These are phyloP conservation scores for Oscheius sp. DNA, from an alignment of 2,888 invertebrate species.

Conservation along the genomic window DNA sequence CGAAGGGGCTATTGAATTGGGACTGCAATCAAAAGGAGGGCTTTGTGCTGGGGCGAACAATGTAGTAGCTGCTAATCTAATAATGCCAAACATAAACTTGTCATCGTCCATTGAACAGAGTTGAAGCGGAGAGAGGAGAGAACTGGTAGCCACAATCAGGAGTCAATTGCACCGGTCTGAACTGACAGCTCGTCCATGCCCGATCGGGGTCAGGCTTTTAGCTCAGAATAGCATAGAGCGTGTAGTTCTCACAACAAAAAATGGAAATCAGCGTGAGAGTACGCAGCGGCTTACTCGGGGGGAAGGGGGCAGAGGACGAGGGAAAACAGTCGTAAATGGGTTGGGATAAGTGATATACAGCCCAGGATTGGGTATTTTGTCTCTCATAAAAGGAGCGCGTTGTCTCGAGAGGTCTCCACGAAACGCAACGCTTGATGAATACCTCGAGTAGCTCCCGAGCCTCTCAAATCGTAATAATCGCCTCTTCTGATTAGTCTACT, in stretches of 20 bases:
- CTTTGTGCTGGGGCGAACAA: slow-evolving; percentile 26
- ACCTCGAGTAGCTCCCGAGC: not conserved
- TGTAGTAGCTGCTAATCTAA: slow-evolving; percentile 30
- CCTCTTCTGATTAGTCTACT: too few relatives aligned
- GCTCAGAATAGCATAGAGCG: too few relatives aligned
- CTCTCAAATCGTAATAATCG: too few relatives aligned
- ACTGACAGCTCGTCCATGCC: slow-evolving; percentile 6
- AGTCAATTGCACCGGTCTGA: slow-evolving; percentile 24
- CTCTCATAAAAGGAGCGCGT: not conserved
- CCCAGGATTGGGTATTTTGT: not conserved
- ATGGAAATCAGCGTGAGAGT: slow-evolving; percentile 21
- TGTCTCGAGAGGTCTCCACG: not conserved
- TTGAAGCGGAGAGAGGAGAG: slow-evolving; percentile 2
- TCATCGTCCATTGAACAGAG: not conserved
- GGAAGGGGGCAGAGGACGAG: not conserved
- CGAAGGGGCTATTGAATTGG: not conserved
- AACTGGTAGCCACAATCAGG: slow-evolving; percentile 24
- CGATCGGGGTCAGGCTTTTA: slow-evolving; percentile 10
- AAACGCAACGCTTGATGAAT: not conserved
- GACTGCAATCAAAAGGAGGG: not conserved
- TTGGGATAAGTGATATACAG: slow-evolving; percentile 27
- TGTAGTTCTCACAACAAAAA: slow-evolving; percentile 14
- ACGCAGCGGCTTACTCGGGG: not conserved
- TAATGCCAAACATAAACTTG: slow-evolving; percentile 31
- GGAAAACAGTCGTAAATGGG: slow-evolving; percentile 31